These are phyloP conservation scores for Poecilia latipinna DNA, from an alignment of 2,113 vertebrate genomes.

Conservation along the genomic window DNA sequence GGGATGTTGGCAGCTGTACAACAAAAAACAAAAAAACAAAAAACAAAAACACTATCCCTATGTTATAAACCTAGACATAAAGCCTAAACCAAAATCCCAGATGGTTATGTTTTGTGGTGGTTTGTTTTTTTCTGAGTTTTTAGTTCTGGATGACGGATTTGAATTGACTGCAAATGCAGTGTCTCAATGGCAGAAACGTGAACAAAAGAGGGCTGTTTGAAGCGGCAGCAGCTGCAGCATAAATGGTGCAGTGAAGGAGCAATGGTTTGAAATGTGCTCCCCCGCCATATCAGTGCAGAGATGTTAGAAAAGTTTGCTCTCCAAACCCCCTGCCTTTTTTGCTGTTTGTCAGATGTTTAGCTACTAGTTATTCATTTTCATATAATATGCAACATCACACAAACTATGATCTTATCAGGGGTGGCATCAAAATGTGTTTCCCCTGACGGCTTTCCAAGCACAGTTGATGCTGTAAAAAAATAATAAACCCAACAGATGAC, in stretches of 20 bases:
- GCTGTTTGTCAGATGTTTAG: neutral
- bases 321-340: rapidly evolving
- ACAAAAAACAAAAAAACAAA: neutral
- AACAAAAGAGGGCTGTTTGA: conserved; percentile 2
- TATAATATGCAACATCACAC: conserved; percentile 8
- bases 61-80: neutral
- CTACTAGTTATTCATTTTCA: neutral
- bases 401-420: neutral
- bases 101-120: neutral
- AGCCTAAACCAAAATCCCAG: neutral
- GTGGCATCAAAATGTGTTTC: conserved; percentile 7
- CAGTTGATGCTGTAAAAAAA: conserved; percentile 14
- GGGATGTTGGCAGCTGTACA: conserved; percentile 14
- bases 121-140: conserved; percentile 7
- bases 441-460: conserved; percentile 12
- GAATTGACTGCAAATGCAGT: conserved; percentile 6
- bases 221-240: neutral
- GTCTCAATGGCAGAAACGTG: conserved; percentile 3
- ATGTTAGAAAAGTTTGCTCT: neutral
- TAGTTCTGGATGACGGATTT: neutral
- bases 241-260: neutral
- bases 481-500: conserved; percentile 21
- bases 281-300: neutral
- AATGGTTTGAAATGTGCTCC: neutral
- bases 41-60: neutral